Evolutionary conservation across 2,888 invertebrate genomes (phyloP), one percentile per base, ranked within the genome.

Genomic region (Lasius fuliginosus): DNA sequence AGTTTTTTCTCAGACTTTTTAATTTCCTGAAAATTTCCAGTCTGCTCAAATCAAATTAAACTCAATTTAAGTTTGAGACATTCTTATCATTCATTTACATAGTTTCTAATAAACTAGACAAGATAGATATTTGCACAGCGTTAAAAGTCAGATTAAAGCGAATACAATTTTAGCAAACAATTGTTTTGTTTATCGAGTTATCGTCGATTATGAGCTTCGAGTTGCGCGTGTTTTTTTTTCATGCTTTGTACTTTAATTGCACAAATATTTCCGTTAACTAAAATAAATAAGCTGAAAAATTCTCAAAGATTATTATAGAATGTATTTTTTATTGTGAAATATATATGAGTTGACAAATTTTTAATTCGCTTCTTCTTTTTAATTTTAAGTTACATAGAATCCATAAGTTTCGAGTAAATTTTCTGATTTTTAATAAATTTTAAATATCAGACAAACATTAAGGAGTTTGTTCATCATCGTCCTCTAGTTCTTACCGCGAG

Each of bases 151-250:
- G 15, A 53, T 69, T 33, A 30, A 53, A n/a, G 18, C 12, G 15
- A 69, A 23, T 1, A 15, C 12, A n/a, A 56, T 71, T 71, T 33
- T 71, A 71, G 9, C 33, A 36, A 33, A 69, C 33, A 53, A 69
- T 8, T 42, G 8, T 46, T 33, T 53, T n/a, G 12, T 3, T 69
- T 33, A 53, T 69, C n/a, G 12, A 53, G 4, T 33, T 46, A 15
- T 46, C 5, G 9, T 56, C 53, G 3, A 8, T n/a, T n/a, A 56
- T 56, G 9, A 56, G 3, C 9, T 18, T 56, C n/a, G 9, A 56
- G n/a, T 56, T 15, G 5, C 40, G 40, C 46, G 15, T 46, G 15
- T 46, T 46, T n/a, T 53, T 53, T 49, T 53, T 53, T 53, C 9
- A 56, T 5, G 4, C 1, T 46, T 1, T 46, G 5, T 46, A 46